Base-by-base conservation (phyloP, 2,797 vertebrate genomes). In the Phataginus tetradactyla region DNA sequence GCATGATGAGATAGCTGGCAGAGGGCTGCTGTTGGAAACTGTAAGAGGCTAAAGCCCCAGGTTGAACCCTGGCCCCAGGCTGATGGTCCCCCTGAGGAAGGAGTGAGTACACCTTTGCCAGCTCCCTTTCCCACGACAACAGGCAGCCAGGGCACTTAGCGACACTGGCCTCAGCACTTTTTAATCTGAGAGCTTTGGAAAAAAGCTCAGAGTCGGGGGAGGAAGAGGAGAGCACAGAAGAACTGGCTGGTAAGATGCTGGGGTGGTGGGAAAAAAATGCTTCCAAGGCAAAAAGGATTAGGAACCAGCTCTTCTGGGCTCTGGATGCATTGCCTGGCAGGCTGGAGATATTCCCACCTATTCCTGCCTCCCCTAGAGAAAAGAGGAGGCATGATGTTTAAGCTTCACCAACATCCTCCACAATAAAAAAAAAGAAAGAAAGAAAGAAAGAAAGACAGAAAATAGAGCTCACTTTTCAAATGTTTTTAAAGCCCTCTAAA, bases 81-180 rank as follows among this genome's bases (percentile, higher is more conserved):
- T 20, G 4, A 15, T 39, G 5, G 34, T 14, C 61, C 59, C 3
- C 12, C 77, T 66, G 25, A 53, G n/a, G 74, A 77, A 96, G 71
- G 93, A 88, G 80, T 32, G n/a, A 75, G 91, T 51, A 1, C 15
- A 3, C 71, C 64, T 25, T 63, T 87, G 90, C 95, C 94, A 95
- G 87, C 74, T 94, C 64, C 51, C 68, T 85, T 72, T 89, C 49
- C 96, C 85, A 55, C 59, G 66, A 68, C 86, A 37, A 53, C 89
- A 39, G 92, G 75, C 87, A 63, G 20, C 27, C 53, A 18, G 51
- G 87, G 53, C 91, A 75, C 89, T 74, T 13, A 81, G 84, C 96
- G 93, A 95, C 89, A 86, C 89, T 80, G 81, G 74, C 15, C 96
- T 97, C 97, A 97, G 97, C 97, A 96, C 80, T 98, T 98, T 97